Conservation (phyloP, 2,113 vertebrate genomes). For the Crypturellus undulatus region DNA sequence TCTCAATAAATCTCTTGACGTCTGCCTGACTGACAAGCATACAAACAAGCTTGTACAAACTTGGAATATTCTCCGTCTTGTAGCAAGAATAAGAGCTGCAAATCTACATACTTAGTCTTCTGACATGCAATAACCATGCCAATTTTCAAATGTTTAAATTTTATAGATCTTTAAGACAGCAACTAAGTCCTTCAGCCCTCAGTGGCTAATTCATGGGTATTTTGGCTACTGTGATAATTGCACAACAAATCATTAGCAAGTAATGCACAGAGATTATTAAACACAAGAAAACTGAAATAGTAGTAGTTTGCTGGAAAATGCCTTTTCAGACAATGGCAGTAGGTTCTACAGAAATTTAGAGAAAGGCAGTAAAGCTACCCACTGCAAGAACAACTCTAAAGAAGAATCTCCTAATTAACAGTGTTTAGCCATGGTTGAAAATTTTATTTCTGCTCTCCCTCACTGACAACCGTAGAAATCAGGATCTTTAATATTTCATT, state of each 20-base stretch:
- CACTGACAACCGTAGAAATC: slow-evolving; percentile 68
- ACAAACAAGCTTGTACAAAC: background rate
- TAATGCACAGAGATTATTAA: background rate
- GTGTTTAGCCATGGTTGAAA: slow-evolving; percentile 44
- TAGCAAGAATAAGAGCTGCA: background rate
- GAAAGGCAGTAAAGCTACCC: background rate
- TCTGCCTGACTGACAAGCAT: background rate
- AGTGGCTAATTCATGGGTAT: background rate
- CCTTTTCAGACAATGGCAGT: background rate
- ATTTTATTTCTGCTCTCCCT: slow-evolving; percentile 68
- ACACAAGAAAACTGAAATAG: background rate
- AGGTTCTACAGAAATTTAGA: slow-evolving; percentile 3
- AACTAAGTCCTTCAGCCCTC: background rate
- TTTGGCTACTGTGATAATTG: background rate
- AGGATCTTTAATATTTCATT: slow-evolving; percentile 75
- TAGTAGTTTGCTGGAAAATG: background rate
- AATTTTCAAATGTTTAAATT: background rate
- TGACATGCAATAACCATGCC: background rate
- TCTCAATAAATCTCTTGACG: background rate
- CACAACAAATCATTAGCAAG: background rate
- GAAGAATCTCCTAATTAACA: slow-evolving; percentile 29
- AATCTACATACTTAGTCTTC: background rate
- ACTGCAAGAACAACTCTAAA: background rate
- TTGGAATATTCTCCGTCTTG: background rate
- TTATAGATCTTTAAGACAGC: background rate